Evolutionary conservation across 2,888 invertebrate genomes (phyloP), one percentile per base, ranked within the genome.

Genomic region (Amblyjoppa fuscipennis): DNA sequence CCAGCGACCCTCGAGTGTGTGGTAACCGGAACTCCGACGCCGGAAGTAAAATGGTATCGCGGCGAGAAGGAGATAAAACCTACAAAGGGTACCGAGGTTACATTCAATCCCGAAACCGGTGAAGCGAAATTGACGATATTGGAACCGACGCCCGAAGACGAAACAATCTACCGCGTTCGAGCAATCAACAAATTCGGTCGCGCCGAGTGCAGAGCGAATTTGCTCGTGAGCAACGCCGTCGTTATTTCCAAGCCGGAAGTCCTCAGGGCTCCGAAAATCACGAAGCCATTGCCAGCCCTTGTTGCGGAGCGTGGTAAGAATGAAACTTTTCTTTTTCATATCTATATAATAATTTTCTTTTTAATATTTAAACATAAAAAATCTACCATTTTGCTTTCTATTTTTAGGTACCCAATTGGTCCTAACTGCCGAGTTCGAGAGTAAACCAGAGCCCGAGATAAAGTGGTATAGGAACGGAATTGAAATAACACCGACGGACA

Each of bases 391-490:
- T 82, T 28, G 25, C 56, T 3, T 41, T 41, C 49, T 71, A 49
- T 70, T n/a, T 79, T 83, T 64, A 86, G 85, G 85, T 70, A 83
- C 96, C 87, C 96, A 96, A 51, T 95, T 98, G 84, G 95, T 96
- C 75, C 95, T 98, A 83, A 96, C 96, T 89, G 97, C 97, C 38
- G 96, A 96, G 89, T 98, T 97, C 93, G 96, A 96, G 91, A 97
- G 97, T 68, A 94, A 95, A 74, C 96, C 97, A 13, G 95, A 95
- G 87, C 96, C 96, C n/a, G 96, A 96, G 92, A 95, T 98, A 31
- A 97, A 96, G 92, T 99, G 99, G 99, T 96, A 96, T 91, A 96
- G 97, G 90, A 98, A 98, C 93, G 98, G 98, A 77, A 96, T 97
- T 91, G 96, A 96, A 92, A 96, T 98, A 59, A 94, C 95, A 90